Evolutionary conservation across 2,797 vertebrate species (phyloP).

Genomic region (Ciconia nigra): DNA sequence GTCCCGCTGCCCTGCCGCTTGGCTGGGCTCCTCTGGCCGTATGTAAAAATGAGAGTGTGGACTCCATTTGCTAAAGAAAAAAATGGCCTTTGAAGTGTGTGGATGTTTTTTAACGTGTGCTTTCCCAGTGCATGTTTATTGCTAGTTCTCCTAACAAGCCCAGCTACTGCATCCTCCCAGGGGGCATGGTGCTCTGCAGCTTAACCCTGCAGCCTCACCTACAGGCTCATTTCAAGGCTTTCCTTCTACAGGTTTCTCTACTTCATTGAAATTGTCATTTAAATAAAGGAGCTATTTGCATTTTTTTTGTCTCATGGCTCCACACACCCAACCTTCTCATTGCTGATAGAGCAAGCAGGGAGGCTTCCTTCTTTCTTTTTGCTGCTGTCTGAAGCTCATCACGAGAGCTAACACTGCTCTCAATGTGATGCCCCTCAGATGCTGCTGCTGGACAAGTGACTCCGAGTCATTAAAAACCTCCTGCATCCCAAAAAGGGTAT

Average conservation of each 20-base stretch:
- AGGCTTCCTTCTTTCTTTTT: neutral
- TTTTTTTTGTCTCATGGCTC: neutral
- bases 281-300: neutral
- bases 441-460: neutral
- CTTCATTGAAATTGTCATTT: neutral
- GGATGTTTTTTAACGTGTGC: neutral
- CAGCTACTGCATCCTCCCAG: neutral
- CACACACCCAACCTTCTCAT: fast-evolving
- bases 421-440: fast-evolving
- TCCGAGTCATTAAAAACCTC: neutral
- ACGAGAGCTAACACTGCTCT: neutral
- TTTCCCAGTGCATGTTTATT: neutral
- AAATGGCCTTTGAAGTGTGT: neutral
- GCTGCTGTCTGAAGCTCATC: neutral
- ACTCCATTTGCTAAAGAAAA: neutral
- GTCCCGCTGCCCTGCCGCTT: neutral
- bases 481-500: neutral
- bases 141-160: neutral
- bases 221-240: neutral
- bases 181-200: neutral
- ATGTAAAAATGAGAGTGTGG: fast-evolving
- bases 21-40: neutral
- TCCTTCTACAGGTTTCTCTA: neutral
- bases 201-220: neutral
- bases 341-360: fast-evolving